Base-by-base conservation (phyloP, 2,888 invertebrate genomes). In the Leptothorax acervorum region DNA sequence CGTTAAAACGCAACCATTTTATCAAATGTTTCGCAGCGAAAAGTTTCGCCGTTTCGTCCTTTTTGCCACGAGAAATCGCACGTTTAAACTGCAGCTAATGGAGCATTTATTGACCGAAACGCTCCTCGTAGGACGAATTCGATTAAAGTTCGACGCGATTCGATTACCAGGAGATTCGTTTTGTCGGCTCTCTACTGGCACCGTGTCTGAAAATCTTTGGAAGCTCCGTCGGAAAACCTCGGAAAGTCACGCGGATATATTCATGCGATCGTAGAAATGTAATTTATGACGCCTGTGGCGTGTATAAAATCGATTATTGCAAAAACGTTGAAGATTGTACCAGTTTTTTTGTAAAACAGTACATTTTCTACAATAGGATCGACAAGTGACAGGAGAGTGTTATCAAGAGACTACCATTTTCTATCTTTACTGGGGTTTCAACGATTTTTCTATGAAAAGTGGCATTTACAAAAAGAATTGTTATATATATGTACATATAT, bases 61-160 rank as follows among this genome's bases (percentile, higher is more conserved):
- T 82, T 85, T 84, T 85, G 82, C 42, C 70, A n/a, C 71, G 87
- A 86, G 89, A 88, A 85, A 85, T 86, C 85, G 87, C 78, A 85
- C 85, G 83, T 89, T 89, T 89, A 89, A 89, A 84, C 88, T 83
- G 85, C 70, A 82, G 85, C 85, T 90, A 90, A 90, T 89, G 87
- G 88, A 87, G 85, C 90, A 84, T 89, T 90, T 90, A 90, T 90
- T 89, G 90, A 87, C 87, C 85, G 86, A 87, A 88, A 90, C 87
- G 87, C 87, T 90, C 79, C 84, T 86, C 89, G 86, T 83, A 85
- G 82, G 82, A 83, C 87, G 86, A 87, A 89, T 84, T 88, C 89
- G 89, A 89, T 89, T 89, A 89, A 75, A 84, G 83, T 71, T 55
- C 83, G 85, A 53, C 78, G 70, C 60, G 74, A 65, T 63, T 88